Base-by-base conservation (phyloP, 2,113 vertebrate genomes). In the Tricholaema leucomelas region DNA sequence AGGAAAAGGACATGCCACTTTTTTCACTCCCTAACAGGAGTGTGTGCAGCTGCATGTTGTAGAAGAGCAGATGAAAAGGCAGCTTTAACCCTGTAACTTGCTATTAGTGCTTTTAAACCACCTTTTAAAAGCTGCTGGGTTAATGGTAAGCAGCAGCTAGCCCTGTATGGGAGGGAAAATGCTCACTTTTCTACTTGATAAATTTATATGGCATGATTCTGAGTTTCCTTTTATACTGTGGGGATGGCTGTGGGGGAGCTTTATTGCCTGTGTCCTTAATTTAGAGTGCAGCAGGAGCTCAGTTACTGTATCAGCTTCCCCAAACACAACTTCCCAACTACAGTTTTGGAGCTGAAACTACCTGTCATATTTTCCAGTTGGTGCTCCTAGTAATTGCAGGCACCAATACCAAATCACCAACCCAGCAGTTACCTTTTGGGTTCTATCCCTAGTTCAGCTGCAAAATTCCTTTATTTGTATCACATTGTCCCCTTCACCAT, bases 301-400 rank as follows among this genome's bases (percentile, higher is more conserved):
- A 33, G 2, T 19, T 48, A 24, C 42, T 4, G 0, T 18, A 27
- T 38, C 30, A 13, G 35, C 40, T 40, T 84, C 28, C 19, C 12
- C 17, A 65, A 20, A 60, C 33, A 60, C 33, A 30, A 21, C 44
- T 48, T 27, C 30, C 33, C 54, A n/a, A 35, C 46, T 21, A 28
- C 35, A 63, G 2, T 36, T 59, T 12, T 27, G 17, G 73, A 87
- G 38, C 44, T 69, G 46, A n/a, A 64, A 65, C 16, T 33, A 36
- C 20, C 42, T 3, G 3, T 40, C 8, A 4, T 20, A 5, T 30
- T 46, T 48, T 40, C 58, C 3, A 2, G 10, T 17, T 1, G 1
- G 9, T 1, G 0, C 31, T 59, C 15, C 9, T 58, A 7, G 33
- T 17, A 16, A 24, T 2, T 20, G 20, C 58, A 59, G 36, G 52